Percentiles rank a stretch among this genome's conserved stretches.
Conservation (phyloP, 2,113 vertebrate species). For the Pristiophorus japonicus region DNA sequence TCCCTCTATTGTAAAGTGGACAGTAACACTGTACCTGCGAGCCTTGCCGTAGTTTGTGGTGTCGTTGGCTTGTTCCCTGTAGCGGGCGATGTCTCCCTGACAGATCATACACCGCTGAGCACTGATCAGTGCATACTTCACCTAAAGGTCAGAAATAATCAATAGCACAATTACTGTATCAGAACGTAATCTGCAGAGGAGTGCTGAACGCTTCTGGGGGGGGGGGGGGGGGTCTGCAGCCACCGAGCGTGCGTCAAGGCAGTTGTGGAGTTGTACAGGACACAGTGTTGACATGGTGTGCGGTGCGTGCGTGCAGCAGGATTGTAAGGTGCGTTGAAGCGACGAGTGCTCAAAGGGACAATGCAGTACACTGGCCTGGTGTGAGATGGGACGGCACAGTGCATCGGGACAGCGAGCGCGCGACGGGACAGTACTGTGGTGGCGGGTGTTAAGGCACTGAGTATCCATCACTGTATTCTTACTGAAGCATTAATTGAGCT, state of each 20-base stretch:
- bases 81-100: constrained; percentile 91
- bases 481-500: neutral
- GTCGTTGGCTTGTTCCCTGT: constrained; percentile 90
- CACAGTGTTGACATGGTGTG: neutral
- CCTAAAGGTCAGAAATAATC: constrained; percentile 55
- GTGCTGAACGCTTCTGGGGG: neutral
- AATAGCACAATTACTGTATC: constrained; percentile 34
- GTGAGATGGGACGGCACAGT: too few species aligned
- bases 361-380: neutral
- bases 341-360: too few species aligned
- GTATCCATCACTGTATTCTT: neutral
- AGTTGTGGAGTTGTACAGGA: neutral
- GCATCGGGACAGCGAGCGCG: too few species aligned
- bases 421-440: neutral
- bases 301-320: too few species aligned
- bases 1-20: neutral
- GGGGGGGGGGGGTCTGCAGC: too few species aligned
- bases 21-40: constrained; percentile 69
- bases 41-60: constrained; percentile 94
- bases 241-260: neutral
- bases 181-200: constrained; percentile 38
- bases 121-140: constrained; percentile 96
- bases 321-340: neutral
- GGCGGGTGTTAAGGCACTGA: neutral
- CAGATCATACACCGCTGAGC: constrained; percentile 96